Evolutionary conservation across 2,888 invertebrate species (phyloP).

Genomic region (Steinernema carpocapsae): DNA sequence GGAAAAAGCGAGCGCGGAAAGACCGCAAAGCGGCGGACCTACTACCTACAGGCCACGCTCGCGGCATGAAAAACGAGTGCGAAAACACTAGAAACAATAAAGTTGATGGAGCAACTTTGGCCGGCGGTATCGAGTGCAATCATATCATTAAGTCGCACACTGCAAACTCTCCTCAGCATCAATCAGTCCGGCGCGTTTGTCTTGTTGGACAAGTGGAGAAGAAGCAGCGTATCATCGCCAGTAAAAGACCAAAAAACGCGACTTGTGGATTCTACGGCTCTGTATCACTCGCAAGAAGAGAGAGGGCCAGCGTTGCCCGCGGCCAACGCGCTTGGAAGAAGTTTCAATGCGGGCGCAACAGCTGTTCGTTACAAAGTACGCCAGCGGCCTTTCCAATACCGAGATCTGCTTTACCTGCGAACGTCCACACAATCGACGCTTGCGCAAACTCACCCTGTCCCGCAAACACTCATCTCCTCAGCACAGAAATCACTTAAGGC

Average conservation of each 20-base stretch:
- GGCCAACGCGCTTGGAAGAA: slow-evolving; percentile 18
- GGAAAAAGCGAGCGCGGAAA: too few species aligned
- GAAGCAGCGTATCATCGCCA: background rate
- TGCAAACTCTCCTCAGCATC: slow-evolving; percentile 1
- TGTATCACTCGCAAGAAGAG: background rate
- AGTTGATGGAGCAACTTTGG: background rate
- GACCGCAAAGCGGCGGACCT: too few species aligned
- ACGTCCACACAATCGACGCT: too few species aligned
- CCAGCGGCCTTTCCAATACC: background rate
- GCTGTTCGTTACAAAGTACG: slow-evolving; percentile 34
- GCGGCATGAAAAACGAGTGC: background rate
- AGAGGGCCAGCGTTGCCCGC: background rate
- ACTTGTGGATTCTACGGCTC: background rate
- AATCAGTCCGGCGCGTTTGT: background rate
- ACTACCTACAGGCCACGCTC: too few species aligned
- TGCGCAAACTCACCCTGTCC: too few species aligned
- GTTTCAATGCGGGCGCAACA: slow-evolving; percentile 24
- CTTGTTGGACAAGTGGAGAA: background rate
- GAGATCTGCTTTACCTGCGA: background rate
- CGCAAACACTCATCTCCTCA: too few species aligned
- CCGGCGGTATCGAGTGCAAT: background rate
- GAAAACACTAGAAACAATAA: background rate
- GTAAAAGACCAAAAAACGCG: slow-evolving; percentile 8
- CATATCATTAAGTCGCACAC: slow-evolving; percentile 1
- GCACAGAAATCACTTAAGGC: too few species aligned